Evolutionary conservation across 1,140 invertebrate genomes (phyloP).

Genomic region (Daktulosphaira vitifoliae): DNA sequence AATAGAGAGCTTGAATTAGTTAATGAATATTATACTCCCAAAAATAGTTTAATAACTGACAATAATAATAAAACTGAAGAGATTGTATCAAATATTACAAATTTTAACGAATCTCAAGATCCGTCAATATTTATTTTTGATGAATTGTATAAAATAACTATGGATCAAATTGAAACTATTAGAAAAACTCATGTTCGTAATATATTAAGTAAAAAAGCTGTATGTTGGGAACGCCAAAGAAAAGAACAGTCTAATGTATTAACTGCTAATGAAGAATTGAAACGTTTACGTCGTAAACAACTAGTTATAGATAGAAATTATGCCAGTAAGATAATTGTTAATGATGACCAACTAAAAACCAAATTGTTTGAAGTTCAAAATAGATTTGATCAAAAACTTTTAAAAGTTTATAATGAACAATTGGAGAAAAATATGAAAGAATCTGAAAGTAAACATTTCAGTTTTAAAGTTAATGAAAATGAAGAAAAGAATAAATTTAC

Average conservation of each 20-base stretch:
- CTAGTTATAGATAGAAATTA: conserved; percentile 6
- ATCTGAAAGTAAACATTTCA: not conserved
- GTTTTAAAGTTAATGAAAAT: conserved; percentile 7
- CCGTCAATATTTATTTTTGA: not conserved
- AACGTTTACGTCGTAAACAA: not conserved
- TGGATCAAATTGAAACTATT: not conserved
- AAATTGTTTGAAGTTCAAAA: not conserved
- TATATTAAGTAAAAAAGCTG: not conserved
- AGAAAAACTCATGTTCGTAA: not conserved
- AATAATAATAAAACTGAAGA: not conserved
- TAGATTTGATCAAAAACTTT: not conserved
- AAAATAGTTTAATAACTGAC: not conserved
- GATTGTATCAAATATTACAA: not conserved
- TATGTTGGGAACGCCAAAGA: not conserved
- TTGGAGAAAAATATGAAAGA: not conserved
- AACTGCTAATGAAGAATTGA: not conserved
- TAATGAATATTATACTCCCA: conserved; percentile 6
- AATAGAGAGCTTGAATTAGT: not conserved
- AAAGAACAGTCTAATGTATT: not conserved
- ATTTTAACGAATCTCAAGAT: not conserved
- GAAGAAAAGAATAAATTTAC: not conserved
- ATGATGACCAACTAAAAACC: not conserved
- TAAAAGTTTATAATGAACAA: not conserved
- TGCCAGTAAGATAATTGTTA: not conserved
- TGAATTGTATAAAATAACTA: not conserved